Conservation (phyloP, 2,113 vertebrate genomes). For the Hemichromis elongatus region DNA sequence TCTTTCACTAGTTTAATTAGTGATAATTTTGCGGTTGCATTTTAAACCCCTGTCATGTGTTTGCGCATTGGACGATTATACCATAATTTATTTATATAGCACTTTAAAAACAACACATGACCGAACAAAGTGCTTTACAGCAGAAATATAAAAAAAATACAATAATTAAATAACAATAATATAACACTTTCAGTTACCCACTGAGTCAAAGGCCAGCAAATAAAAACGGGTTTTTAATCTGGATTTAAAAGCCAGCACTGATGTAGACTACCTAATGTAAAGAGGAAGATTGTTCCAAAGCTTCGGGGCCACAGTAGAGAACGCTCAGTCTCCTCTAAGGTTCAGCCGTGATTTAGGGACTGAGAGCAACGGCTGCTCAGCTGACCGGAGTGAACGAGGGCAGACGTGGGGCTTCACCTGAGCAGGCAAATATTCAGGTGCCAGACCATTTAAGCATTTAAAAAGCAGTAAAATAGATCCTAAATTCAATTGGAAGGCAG, state of each 20-base stretch:
- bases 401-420: fast-evolving
- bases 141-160: no score
- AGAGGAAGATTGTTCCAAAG: neutral
- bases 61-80: fast-evolving
- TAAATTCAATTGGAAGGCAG: neutral
- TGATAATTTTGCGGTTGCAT: fast-evolving
- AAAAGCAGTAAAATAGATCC: neutral
- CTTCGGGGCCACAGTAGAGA: neutral
- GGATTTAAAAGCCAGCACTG: neutral
- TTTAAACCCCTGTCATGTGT: neutral
- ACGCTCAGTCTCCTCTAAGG: fast-evolving
- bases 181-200: neutral
- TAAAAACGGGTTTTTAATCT: neutral
- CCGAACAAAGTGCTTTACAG: no score
- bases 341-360: neutral
- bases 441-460: neutral
- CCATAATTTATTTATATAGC: neutral
- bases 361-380: neutral
- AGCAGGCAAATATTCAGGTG: neutral
- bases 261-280: fast-evolving
- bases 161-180: no score
- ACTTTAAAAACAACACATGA: neutral
- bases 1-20: neutral
- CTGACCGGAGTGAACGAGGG: neutral
- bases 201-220: neutral